phyloP scores from a whole-genome alignment of 2,797 vertebrate species.

The Limnodromus scolopaceus region DNA sequence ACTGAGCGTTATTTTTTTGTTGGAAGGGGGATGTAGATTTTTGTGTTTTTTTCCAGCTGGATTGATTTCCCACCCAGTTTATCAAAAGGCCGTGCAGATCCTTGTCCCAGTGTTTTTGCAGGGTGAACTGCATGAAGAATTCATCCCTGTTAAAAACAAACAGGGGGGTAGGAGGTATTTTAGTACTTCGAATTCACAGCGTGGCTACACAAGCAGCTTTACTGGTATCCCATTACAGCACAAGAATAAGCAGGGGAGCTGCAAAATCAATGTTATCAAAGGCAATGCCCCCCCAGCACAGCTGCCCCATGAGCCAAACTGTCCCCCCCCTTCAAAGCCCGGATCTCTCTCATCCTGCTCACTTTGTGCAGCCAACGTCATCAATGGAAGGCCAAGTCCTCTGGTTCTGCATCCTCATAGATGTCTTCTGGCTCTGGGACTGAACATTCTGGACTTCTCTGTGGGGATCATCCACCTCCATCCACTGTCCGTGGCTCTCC shows the following conservation, averaged over 20 bases:
- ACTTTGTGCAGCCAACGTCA: rapidly evolving
- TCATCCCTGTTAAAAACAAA: not conserved
- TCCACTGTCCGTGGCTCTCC: not conserved
- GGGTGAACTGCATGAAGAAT: not conserved
- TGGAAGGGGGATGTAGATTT: not conserved
- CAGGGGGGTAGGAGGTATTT: not conserved
- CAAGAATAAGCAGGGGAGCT: not conserved
- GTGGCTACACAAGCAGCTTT: rapidly evolving
- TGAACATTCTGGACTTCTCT: not conserved
- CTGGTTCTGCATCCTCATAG: not conserved
- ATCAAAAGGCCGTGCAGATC: not conserved
- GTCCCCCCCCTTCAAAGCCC: not conserved
- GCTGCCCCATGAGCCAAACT: not conserved
- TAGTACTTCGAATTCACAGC: not conserved
- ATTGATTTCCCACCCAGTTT: not conserved
- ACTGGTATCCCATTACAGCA: rapidly evolving
- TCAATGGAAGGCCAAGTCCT: not conserved
- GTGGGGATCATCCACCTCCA: not conserved
- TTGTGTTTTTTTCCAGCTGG: not conserved
- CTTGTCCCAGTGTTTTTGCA: not conserved
- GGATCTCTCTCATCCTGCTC: not conserved
- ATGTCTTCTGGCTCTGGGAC: not conserved
- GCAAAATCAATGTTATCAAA: rapidly evolving
- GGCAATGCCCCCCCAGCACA: not conserved
- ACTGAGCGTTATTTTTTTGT: not conserved